Percentiles rank a stretch among this genome's conserved stretches.
Evolutionary conservation across 2,113 vertebrate species (phyloP).

Genomic region (Mesoclemmys tuberculata): DNA sequence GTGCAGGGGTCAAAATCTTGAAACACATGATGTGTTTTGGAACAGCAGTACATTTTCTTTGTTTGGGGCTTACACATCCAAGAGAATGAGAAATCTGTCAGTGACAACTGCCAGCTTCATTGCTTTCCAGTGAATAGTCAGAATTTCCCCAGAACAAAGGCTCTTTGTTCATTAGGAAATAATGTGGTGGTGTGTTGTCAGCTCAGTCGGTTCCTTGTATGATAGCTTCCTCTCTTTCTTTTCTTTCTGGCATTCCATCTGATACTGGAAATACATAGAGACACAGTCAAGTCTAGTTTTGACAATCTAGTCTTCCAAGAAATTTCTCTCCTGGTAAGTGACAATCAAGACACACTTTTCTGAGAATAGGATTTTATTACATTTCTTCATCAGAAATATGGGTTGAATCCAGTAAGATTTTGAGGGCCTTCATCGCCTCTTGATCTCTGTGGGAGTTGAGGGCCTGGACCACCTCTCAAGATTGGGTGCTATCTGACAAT

Average conservation of each 20-base stretch:
- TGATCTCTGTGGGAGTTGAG: not conserved
- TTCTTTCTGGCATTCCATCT: not conserved
- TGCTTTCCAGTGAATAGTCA: not conserved
- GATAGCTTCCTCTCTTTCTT: not conserved
- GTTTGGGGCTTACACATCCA: not conserved
- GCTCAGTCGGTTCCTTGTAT: not conserved
- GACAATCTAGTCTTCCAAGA: not conserved
- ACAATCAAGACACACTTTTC: not conserved
- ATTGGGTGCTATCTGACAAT: not conserved
- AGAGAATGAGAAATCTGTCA: not conserved
- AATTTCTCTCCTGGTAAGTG: not conserved
- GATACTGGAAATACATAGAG: not conserved
- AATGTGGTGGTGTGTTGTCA: not conserved
- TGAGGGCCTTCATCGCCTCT: not conserved
- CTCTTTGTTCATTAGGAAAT: not conserved
- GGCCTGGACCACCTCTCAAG: not conserved
- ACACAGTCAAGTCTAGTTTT: not conserved
- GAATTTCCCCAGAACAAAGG: not conserved
- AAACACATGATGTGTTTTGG: not conserved
- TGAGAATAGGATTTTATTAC: not conserved
- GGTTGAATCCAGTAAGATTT: not conserved
- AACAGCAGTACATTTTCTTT: constrained; percentile 7
- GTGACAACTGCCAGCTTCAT: not conserved
- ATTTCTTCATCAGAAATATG: not conserved
- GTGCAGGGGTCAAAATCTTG: not conserved